phyloP scores from a whole-genome alignment of 2,888 invertebrate species.

The Branchellion lobata region DNA sequence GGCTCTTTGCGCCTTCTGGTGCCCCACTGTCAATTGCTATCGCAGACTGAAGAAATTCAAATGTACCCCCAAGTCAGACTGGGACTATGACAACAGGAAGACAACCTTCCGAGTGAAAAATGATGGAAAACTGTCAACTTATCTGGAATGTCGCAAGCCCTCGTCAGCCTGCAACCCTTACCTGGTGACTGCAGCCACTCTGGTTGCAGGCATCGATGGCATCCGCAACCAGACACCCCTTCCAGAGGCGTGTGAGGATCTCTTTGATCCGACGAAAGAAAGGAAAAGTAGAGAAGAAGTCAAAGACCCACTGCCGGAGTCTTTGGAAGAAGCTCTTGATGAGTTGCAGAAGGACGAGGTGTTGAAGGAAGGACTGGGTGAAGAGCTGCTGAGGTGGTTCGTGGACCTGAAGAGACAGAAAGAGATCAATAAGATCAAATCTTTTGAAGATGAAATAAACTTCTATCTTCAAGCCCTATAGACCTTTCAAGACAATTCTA shows the following conservation, averaged over 20 bases:
- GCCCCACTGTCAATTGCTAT: slow-evolving; percentile 51
- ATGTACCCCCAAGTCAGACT: slow-evolving; percentile 33
- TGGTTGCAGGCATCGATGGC: slow-evolving; percentile 52
- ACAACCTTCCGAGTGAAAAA: slow-evolving; percentile 44
- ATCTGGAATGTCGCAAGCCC: slow-evolving; percentile 48
- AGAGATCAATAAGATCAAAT: slow-evolving; percentile 40
- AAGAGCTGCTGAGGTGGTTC: slow-evolving; percentile 47
- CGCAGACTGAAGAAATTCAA: slow-evolving; percentile 40
- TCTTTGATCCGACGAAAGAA: neutral
- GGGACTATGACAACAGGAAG: slow-evolving; percentile 46
- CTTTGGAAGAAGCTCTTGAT: slow-evolving; percentile 45
- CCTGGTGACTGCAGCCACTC: slow-evolving; percentile 49
- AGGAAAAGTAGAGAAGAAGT: neutral
- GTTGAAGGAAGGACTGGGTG: slow-evolving; percentile 45
- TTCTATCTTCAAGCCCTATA: slow-evolving; percentile 14
- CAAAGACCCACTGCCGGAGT: slow-evolving; percentile 36
- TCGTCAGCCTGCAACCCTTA: slow-evolving; percentile 49
- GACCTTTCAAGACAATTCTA: neutral
- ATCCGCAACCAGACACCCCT: slow-evolving; percentile 40
- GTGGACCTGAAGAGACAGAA: slow-evolving; percentile 39
- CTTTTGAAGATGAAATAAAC: slow-evolving; percentile 11
- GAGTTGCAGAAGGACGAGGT: slow-evolving; percentile 43
- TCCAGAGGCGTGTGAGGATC: neutral
- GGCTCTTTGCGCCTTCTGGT: slow-evolving; percentile 48
- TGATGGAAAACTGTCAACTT: slow-evolving; percentile 35